Evolutionary conservation across 2,113 vertebrate species (phyloP), one percentile per base, ranked within the genome.

Genomic region (Stegastes partitus): DNA sequence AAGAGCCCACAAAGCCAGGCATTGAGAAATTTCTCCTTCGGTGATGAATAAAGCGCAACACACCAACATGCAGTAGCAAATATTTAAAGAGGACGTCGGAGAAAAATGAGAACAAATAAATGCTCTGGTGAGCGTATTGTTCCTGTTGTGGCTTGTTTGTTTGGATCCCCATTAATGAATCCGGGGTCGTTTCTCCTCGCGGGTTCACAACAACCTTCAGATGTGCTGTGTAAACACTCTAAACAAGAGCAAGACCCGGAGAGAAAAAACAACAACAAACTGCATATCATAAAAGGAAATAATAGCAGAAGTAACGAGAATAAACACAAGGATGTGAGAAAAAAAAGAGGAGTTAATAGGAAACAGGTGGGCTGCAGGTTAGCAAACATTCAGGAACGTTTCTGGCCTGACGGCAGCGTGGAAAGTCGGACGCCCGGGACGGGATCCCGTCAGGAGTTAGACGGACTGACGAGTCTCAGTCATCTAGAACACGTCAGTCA

Each of bases 351-450:
- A 58, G 74, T 71, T 69, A 67, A 90, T 73, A n/a, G 56, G 72
- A 89, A 91, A 74, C 92, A 90, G 91, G 90, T 90, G 88, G 23
- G 79, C 22, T 58, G 68, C 79, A 86, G 87, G 89, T 87, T 77
- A 76, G 71, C 51, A 50, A 72, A 73, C 42, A 66, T 70, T 70
- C 65, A 68, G 80, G 83, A 79, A 79, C 47, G 19, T 28, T 75
- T 84, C 23, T 77, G 42, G 78, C 56, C 9, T 14, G 1, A 26
- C 2, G 26, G 76, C 56, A 58, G 25, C 18, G 44, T 81, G 77
- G 77, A 85, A 84, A 85, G 80, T 85, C 77, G 84, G 81, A 91
- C 82, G 84, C 54, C 83, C 64, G 65, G 59, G 64, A 78, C 26
- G 14, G 61, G 81, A 71, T 53, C 75, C 75, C 73, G 58, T 25